A percentile compares a stretch with the other conserved stretches of the same genome.
Conservation (phyloP, 2,888 invertebrate genomes). For the Macaria liturata region DNA sequence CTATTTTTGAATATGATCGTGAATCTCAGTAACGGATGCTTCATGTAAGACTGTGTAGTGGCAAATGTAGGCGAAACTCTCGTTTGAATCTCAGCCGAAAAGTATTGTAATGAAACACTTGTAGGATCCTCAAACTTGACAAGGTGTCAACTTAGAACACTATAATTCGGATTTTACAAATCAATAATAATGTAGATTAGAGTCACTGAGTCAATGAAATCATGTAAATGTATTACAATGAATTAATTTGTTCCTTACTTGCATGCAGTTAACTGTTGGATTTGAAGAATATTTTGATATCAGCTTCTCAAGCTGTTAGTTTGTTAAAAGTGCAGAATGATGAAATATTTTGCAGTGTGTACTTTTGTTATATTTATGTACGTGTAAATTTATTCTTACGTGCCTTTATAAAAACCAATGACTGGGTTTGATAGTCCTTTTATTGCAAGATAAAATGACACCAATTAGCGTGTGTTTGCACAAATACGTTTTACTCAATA, state of each 20-base stretch:
- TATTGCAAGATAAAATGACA: slow-evolving; percentile 62
- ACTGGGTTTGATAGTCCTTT: slow-evolving; percentile 77
- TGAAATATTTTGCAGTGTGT: slow-evolving; percentile 59
- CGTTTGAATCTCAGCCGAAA: slow-evolving; percentile 51
- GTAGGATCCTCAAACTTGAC: slow-evolving; percentile 26
- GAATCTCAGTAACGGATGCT: slow-evolving; percentile 53
- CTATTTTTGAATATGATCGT: slow-evolving; percentile 38
- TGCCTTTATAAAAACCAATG: slow-evolving; percentile 75
- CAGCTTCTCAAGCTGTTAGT: slow-evolving; percentile 36
- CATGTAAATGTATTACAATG: no score
- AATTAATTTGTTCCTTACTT: slow-evolving; percentile 1
- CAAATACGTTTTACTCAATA: slow-evolving; percentile 73
- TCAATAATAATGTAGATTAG: slow-evolving; percentile 5
- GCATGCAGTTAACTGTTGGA: slow-evolving; percentile 21
- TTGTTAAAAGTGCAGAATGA: slow-evolving; percentile 37
- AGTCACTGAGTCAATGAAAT: slow-evolving; percentile 8
- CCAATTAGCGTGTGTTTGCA: slow-evolving; percentile 73
- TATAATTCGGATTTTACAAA: slow-evolving; percentile 17
- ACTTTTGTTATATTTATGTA: slow-evolving; percentile 64
- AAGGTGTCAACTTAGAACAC: slow-evolving; percentile 15
- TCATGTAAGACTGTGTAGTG: slow-evolving; percentile 60
- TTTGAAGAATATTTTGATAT: slow-evolving; percentile 20
- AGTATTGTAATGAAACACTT: slow-evolving; percentile 38
- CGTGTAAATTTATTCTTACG: slow-evolving; percentile 68
- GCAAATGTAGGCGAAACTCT: slow-evolving; percentile 54